Conservation (phyloP, 2,888 invertebrate genomes). For the Cantharis flavilabris region DNA sequence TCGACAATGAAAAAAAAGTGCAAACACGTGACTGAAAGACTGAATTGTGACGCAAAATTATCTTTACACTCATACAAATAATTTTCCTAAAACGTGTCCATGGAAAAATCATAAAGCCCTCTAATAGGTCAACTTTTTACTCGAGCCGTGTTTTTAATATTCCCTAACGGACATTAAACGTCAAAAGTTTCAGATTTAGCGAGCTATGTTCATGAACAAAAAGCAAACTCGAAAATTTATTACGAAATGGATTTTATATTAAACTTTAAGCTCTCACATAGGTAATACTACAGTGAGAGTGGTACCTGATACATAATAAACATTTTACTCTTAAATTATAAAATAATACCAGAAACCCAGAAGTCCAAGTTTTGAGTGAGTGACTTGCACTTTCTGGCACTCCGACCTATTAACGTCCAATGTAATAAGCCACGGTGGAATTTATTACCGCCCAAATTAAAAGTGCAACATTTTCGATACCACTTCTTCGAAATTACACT, state of each 20-base stretch:
- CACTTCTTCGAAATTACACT: neutral
- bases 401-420: no score
- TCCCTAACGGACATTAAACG: conserved; percentile 15
- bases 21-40: neutral
- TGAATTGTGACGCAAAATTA: neutral
- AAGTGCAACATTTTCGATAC: no score
- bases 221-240: conserved; percentile 7
- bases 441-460: neutral
- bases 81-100: conserved; percentile 5
- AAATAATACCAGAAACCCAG: neutral
- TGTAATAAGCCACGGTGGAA: neutral
- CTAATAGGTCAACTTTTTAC: conserved; percentile 11
- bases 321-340: neutral
- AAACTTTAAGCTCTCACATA: conserved; percentile 1
- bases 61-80: conserved; percentile 2
- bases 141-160: conserved; percentile 7
- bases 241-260: conserved; percentile 2
- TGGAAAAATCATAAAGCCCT: conserved; percentile 7
- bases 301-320: neutral
- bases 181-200: conserved; percentile 13
- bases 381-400: neutral
- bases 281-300: neutral
- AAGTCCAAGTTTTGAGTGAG: neutral
- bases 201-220: conserved; percentile 6
- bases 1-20: neutral